A percentile compares a stretch with the other conserved stretches of the same genome.
Evolutionary conservation across 2,113 vertebrate species (phyloP).

Genomic region (Bufo gargarizans): DNA sequence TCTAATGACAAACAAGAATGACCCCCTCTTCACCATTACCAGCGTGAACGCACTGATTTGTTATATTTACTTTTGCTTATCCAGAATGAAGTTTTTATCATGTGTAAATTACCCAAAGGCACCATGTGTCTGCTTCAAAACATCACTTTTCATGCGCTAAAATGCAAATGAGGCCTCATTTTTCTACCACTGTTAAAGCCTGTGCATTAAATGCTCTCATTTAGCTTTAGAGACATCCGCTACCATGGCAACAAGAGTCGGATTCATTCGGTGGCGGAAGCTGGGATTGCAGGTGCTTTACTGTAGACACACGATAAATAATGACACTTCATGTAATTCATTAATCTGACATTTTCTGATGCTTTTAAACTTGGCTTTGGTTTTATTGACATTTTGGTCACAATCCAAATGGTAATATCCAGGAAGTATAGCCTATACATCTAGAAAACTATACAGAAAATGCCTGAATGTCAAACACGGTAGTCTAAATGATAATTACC

Average conservation of each 20-base stretch:
- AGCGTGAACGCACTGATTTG: not conserved
- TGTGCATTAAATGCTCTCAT: constrained; percentile 31
- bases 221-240: constrained; percentile 2
- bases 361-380: not conserved
- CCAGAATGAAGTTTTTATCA: constrained; percentile 36
- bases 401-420: not conserved
- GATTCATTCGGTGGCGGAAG: not conserved
- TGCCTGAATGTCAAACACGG: not conserved
- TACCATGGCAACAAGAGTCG: constrained; percentile 28
- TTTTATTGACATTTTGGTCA: not conserved
- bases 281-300: constrained; percentile 35
- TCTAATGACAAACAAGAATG: not conserved
- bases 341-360: not conserved
- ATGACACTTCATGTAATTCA: not conserved
- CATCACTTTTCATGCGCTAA: constrained; percentile 48
- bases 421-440: not conserved
- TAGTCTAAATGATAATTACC: not conserved
- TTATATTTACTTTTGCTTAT: constrained; percentile 15
- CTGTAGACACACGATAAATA: constrained; percentile 12
- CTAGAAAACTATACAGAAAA: not conserved
- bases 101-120: constrained; percentile 39
- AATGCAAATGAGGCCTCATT: constrained; percentile 55
- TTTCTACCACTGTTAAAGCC: constrained; percentile 28
- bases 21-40: not conserved
- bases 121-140: constrained; percentile 32